phyloP scores from a whole-genome alignment of 2,113 vertebrate species.

The Ictidomys tridecemlineatus region DNA sequence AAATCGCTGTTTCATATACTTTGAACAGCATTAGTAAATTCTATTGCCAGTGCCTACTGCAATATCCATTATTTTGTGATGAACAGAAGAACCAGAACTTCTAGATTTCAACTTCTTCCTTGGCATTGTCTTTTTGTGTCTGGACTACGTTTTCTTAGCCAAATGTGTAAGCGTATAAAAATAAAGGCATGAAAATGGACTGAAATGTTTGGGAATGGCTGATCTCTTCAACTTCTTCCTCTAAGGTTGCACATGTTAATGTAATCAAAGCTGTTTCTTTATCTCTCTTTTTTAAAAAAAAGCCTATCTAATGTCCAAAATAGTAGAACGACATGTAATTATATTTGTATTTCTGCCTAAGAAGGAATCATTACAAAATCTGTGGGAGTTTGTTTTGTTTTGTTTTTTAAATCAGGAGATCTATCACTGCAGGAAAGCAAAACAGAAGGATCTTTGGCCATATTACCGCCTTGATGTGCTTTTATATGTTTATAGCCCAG shows the following conservation, averaged over 20 bases:
- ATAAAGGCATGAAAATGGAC: fast-evolving
- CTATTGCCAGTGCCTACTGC: neutral
- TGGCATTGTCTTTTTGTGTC: slow-evolving; percentile 8
- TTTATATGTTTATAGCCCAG: neutral
- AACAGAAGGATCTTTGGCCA: neutral
- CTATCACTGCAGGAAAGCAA: slow-evolving; percentile 59
- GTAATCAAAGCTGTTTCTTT: slow-evolving; percentile 67
- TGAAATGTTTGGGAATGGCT: slow-evolving; percentile 5
- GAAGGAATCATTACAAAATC: slow-evolving; percentile 57
- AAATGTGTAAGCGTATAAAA: neutral
- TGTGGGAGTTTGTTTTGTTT: neutral
- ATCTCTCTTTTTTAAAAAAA: neutral
- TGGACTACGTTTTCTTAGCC: neutral
- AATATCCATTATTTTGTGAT: neutral
- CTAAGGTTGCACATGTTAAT: neutral
- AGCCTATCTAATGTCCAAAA: neutral
- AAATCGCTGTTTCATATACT: neutral
- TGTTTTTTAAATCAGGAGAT: slow-evolving; percentile 61
- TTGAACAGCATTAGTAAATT: neutral
- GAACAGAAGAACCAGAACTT: neutral
- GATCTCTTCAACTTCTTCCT: neutral
- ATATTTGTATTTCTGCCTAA: slow-evolving; percentile 29
- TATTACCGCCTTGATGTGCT: slow-evolving; percentile 47
- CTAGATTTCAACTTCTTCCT: neutral
- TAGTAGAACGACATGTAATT: slow-evolving; percentile 65